These are phyloP conservation scores for Phthorimaea operculella DNA, from an alignment of 1,140 invertebrate genomes.

Conservation along the genomic window DNA sequence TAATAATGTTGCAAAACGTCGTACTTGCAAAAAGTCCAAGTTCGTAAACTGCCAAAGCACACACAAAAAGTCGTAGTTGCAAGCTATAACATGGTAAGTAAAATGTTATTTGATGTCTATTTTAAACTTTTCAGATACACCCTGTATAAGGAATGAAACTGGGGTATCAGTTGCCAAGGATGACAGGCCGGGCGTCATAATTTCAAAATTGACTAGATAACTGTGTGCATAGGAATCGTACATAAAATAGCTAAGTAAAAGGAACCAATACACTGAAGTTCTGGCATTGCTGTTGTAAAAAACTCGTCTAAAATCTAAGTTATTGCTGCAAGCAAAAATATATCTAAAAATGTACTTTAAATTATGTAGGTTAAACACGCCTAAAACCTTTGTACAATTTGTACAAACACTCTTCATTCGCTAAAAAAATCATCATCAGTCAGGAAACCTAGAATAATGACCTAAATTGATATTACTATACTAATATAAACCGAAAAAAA, in stretches of 20 bases:
- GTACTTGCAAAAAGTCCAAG: no score
- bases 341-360: conserved; percentile 59
- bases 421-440: conserved; percentile 45
- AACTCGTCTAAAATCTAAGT: conserved; percentile 48
- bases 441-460: conserved; percentile 38
- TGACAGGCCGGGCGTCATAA: conserved; percentile 50
- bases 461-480: conserved; percentile 28
- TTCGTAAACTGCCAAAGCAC: no score
- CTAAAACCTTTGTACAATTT: conserved; percentile 58
- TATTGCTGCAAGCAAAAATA: conserved; percentile 60
- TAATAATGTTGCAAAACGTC: no score
- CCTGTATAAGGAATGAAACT: conserved; percentile 34
- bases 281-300: conserved; percentile 52
- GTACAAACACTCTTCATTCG: conserved; percentile 52
- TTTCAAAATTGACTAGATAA: conserved; percentile 68
- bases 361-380: conserved; percentile 60
- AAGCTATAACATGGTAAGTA: no score
- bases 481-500: conserved; percentile 26
- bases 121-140: no score
- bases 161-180: conserved; percentile 42
- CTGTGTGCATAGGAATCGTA: conserved; percentile 67
- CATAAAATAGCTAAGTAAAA: conserved; percentile 65
- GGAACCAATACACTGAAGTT: conserved; percentile 64
- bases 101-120: no score
- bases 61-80: no score